These are phyloP conservation scores for Nixonia krombeini DNA, from an alignment of 1,140 invertebrate species.

Conservation along the genomic window DNA sequence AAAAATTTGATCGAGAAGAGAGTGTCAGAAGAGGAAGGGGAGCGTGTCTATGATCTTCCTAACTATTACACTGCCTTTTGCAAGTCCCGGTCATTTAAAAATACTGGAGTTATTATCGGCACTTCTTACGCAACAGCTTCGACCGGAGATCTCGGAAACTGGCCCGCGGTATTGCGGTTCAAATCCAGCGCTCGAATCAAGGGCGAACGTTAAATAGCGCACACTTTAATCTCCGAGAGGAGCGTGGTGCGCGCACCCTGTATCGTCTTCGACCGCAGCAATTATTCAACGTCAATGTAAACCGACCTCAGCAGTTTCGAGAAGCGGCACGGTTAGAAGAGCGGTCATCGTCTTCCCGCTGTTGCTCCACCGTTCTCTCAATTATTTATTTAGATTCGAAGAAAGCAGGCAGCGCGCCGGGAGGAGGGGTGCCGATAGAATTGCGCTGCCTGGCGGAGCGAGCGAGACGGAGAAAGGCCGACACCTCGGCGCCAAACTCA, in stretches of 20 bases:
- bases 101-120: no score
- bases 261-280: conserved; percentile 30
- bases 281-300: conserved; percentile 46
- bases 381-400: conserved; percentile 67
- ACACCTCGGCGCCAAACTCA: conserved; percentile 72
- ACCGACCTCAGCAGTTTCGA: conserved; percentile 33
- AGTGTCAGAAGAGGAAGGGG: no score
- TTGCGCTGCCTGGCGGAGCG: background rate
- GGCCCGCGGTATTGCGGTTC: conserved; percentile 2
- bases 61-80: no score
- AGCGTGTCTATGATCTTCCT: no score
- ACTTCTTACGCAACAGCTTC: no score
- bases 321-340: conserved; percentile 10
- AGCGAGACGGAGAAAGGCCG: conserved; percentile 53
- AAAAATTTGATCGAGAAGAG: no score
- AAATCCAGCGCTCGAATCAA: no score
- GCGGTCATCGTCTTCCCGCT: conserved; percentile 35
- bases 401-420: conserved; percentile 19
- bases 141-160: conserved; percentile 29
- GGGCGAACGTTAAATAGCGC: conserved; percentile 19
- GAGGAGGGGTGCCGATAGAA: background rate
- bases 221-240: conserved; percentile 28
- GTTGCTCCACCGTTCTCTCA: conserved; percentile 27
- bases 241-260: conserved; percentile 1
- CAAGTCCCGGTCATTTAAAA: no score